Evolutionary conservation across 1,140 invertebrate genomes (phyloP), one percentile per base, ranked within the genome.

Genomic region (Drosophila saltans): DNA sequence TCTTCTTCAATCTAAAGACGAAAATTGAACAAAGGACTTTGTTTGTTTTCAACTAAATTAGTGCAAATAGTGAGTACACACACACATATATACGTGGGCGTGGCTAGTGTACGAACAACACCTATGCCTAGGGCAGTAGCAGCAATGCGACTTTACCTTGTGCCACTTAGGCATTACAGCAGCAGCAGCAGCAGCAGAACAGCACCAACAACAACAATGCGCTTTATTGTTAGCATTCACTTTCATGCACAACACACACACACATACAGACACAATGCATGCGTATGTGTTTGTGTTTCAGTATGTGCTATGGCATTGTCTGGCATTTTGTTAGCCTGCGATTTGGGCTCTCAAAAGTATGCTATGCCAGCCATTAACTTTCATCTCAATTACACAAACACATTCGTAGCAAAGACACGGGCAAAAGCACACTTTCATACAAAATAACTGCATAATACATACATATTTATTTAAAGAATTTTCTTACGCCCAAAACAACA

Each of bases 31-130:
- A 90, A 90, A 90, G 71, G 86, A 82, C 79, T 77, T 90, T 82
- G 86, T 90, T 90, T 90, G 85, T 90, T 90, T 90, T 90, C 82
- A 86, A 90, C 85, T 90, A 90, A 90, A 90, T 90, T 90, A 90
- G 86, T 90, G 81, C 86, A 90, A 90, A 85, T 86, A 90, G 84
- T 89, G 80, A 71, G 67, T 65, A 77, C 69, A 88, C 55, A 67
- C 68, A 71, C 66, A 70, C 66, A 76, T 39, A 71, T 41, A 62
- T 63, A 64, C 59, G 74, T 71, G 75, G 74, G 75, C 74, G 79
- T 78, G 70, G 66, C 72, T 65, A 45, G 43, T 52, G 61, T 57
- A 66, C 40, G 39, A 67, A 69, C 58, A 60, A 55, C 67, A 73
- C 71, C 71, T 70, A 24, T 63, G 58, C 70, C 72, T 24, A 28